Base-by-base conservation (phyloP, 2,888 invertebrate species). In the Netelia inedita region DNA sequence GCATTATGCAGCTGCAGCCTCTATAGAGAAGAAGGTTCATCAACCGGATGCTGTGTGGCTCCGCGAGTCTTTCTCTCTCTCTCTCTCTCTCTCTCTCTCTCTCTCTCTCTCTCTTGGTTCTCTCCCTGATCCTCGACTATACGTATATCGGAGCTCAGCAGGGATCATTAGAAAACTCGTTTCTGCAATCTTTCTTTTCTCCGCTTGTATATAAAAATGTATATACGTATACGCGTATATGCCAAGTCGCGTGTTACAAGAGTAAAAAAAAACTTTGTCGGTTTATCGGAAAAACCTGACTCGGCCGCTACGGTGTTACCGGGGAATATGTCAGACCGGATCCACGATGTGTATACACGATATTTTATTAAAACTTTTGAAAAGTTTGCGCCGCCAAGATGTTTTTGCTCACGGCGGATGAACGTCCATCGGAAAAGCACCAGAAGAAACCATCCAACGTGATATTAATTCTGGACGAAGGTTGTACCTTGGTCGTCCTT, bases 121-220 rank as follows among this genome's bases (percentile, higher is more conserved):
- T 23, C 69, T 11, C 55, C 63, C 35, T 16, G 41, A 41, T 23
- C 28, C 28, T 21, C 43, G 21, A 23, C 65, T 61, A 16, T 65
- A 16, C 55, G 28, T 28, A 68, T 59, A 41, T 53, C 50, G 57
- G 79, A 65, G 74, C 76, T 75, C 16, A 71, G 61, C 41, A 46
- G 80, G 59, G 71, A 82, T 85, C 85, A 85, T 85, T 85, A 85
- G 85, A 82, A 85, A 85, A 85, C 85, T 85, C 82, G 85, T 82
- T 28, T 79, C 74, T 21, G 59, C 79, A 69, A 81, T 84, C 63
- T 85, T 74, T 41, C 61, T 61, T 59, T 53, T 55, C 43, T 63
- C 19, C 71, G 53, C 21, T 10, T 23, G 46, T 46, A 11, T 46
- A 46, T 14, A 46, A 14, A 46, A 14, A 46, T 46, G 14, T 46